Evolutionary conservation across 2,888 invertebrate genomes (phyloP).

Genomic region (Cryptus armator): DNA sequence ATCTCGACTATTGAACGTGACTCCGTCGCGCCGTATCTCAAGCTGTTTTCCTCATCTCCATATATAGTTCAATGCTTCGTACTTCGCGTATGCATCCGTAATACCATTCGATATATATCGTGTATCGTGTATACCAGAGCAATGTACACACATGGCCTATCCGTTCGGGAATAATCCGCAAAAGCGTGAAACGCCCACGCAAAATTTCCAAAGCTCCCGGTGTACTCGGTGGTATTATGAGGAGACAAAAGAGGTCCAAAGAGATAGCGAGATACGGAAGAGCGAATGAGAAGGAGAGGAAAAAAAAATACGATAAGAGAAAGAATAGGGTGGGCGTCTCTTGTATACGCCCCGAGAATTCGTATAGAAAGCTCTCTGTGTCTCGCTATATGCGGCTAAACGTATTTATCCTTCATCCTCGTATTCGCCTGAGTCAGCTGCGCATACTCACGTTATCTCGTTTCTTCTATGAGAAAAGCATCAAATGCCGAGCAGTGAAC

Average conservation of each 20-base stretch:
- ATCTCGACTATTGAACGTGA: slow-evolving; percentile 19
- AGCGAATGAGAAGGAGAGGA: background rate
- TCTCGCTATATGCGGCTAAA: slow-evolving; percentile 30
- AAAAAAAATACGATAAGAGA: slow-evolving; percentile 12
- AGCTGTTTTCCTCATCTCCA: slow-evolving; percentile 3
- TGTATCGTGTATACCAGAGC: slow-evolving; percentile 1
- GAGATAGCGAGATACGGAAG: slow-evolving; percentile 8
- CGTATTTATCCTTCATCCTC: slow-evolving; percentile 49
- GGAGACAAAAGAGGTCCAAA: background rate
- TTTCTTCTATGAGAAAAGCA: slow-evolving; percentile 30
- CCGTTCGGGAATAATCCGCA: slow-evolving; percentile 14
- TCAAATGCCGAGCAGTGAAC: slow-evolving; percentile 11
- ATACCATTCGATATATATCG: background rate
- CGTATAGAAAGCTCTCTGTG: slow-evolving; percentile 27
- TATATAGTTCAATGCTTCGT: background rate
- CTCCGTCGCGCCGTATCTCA: slow-evolving; percentile 6
- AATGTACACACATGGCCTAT: slow-evolving; percentile 24
- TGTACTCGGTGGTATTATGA: background rate
- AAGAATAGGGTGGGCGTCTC: slow-evolving; percentile 47
- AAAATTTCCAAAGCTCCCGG: slow-evolving; percentile 18
- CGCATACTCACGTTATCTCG: background rate
- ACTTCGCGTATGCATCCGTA: background rate
- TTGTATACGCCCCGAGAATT: slow-evolving; percentile 42
- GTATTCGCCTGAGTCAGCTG: slow-evolving; percentile 65
- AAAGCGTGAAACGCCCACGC: slow-evolving; percentile 36